Evolutionary conservation across 2,888 invertebrate genomes (phyloP), one percentile per base, ranked within the genome.

Genomic region (Papilio protenor): DNA sequence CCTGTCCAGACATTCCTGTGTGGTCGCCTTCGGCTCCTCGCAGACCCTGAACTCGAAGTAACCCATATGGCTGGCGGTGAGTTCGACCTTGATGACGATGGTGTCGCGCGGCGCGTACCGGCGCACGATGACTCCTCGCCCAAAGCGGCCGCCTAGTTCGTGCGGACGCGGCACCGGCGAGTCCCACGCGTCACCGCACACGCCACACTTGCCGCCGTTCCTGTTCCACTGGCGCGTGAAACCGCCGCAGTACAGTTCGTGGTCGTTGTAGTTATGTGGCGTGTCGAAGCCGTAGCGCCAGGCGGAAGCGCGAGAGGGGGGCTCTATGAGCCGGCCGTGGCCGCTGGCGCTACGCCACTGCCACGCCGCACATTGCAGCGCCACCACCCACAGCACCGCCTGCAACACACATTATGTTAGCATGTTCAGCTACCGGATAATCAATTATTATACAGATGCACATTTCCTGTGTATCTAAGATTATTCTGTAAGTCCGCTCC

Each of bases 261-360:
- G 97, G 91, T 98, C 98, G 89, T 98, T 98, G 92, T 98, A 98
- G 90, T 98, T 97, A 85, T 97, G 97, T 1, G 98, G 98, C 1
- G 98, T 98, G 88, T 96, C 96, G 90, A 98, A 98, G 78, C 98
- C 98, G 91, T 96, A 98, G 82, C 98, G 96, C 98, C 98, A 98
- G 85, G 98, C 98, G 0, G 97, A 97, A 10, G 98, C 97, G 79
- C 98, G 95, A 74, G 98, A 98, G 1, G 98, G 98, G 0, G 98
- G 98, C 87, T 98, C 98, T 78, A 98, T 96, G 79, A 97, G 95
- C 84, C 97, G 95, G 55, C 97, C 97, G 90, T 97, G 97, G 18
- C 96, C 96, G 80, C 89, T 90, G 71, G 95, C 96, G 11, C 86
- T 85, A 47, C 86, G 87, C 84, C 88, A 89, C 52, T 86, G 87